Evolutionary conservation across 1,140 invertebrate species (phyloP), one percentile per base, ranked within the genome.

Genomic region (Elymnias hypermnestra): DNA sequence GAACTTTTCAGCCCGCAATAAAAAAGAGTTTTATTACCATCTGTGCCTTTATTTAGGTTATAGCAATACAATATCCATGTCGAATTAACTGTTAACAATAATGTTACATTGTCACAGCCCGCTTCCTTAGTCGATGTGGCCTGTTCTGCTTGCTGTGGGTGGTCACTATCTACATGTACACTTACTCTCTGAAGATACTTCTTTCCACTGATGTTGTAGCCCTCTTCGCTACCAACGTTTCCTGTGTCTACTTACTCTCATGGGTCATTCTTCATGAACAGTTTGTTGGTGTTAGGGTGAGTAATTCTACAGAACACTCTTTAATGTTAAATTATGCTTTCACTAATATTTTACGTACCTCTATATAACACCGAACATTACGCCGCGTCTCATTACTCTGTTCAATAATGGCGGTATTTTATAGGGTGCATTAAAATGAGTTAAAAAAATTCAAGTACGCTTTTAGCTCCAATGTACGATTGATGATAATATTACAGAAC

Each of bases 181-280:
- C 95, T 19, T 90, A 94, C 63, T 93, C 95, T 0, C 83, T 97
- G 55, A 88, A 92, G 53, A 95, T 95, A 50, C 86, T 98, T 1
- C 88, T 95, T 40, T 94, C 95, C 1, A 98, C 96, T 0, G 96
- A 97, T 72, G 95, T 96, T 2, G 93, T 97, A 88, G 94, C 95
- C 0, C 85, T 98, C 6, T 98, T 97, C 68, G 94, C 96, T 7
- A 97, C 96, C 10, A 97, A 97, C 58, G 95, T 97, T 2, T 94
- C 94, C 5, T 97, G 95, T 70, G 94, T 97, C 42, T 98, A 98
- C 79, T 87, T 98, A 5, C 88, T 98, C 1, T 97, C 96, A 0
- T 98, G 96, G 97, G 96, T 98, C 36, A 95, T 98, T 61, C 87
- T 98, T 25, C 96, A 98, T 72, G 95, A 98, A 70, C 95, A 98